Percentiles rank a stretch among this genome's conserved stretches.
phyloP scores from a whole-genome alignment of 2,113 vertebrate species.

The Scolopax mira region DNA sequence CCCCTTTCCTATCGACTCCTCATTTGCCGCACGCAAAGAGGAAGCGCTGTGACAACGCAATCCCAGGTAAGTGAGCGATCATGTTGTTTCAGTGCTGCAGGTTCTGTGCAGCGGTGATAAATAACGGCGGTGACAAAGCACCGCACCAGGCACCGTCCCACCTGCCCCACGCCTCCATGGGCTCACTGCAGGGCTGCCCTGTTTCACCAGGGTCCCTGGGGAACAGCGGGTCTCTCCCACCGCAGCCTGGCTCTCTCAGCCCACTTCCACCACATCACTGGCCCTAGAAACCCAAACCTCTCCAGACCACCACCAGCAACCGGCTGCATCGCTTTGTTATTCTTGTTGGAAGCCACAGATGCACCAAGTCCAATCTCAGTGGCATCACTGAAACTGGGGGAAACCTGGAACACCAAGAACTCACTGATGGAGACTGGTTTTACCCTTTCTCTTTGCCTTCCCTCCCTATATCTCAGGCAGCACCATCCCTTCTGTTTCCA shows the following conservation, averaged over 20 bases:
- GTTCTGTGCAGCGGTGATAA: background rate
- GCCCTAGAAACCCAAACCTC: background rate
- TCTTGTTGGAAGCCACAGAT: background rate
- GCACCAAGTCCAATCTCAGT: background rate
- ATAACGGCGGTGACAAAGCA: background rate
- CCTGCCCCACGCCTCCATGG: fast-evolving
- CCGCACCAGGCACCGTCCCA: background rate
- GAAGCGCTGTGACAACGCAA: background rate
- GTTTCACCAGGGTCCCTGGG: background rate
- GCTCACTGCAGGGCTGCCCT: background rate
- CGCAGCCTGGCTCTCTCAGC: background rate
- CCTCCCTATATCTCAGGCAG: background rate
- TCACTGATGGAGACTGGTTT: background rate
- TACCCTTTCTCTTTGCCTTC: background rate
- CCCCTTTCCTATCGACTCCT: background rate
- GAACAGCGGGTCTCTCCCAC: background rate
- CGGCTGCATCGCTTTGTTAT: background rate
- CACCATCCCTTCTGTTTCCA: background rate
- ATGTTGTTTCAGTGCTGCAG: background rate
- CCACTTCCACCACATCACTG: background rate
- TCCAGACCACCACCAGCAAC: background rate
- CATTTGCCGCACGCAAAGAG: background rate
- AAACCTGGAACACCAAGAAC: background rate
- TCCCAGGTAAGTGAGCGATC: background rate
- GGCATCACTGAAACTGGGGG: fast-evolving